Evolutionary conservation across 2,888 invertebrate species (phyloP).

Genomic region (Norana najaformis): DNA sequence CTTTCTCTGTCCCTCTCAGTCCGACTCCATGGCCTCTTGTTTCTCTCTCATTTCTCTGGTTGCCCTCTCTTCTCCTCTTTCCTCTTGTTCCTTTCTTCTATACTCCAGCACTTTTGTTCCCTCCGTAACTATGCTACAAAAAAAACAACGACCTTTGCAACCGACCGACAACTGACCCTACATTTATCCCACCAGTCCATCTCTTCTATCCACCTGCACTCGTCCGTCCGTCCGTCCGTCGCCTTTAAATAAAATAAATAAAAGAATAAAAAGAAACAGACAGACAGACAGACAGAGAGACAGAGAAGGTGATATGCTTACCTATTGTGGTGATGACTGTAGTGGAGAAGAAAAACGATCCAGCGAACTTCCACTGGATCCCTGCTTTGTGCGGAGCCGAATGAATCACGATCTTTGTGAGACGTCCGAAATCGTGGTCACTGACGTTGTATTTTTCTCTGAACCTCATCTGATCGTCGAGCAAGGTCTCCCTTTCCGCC

Average conservation of each 20-base stretch:
- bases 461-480: slow-evolving; percentile 43
- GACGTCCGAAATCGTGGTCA: slow-evolving; percentile 83
- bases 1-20: too few relatives aligned
- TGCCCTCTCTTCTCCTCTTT: background rate
- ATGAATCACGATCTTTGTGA: slow-evolving; percentile 88
- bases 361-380: slow-evolving; percentile 99
- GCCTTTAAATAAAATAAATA: too few relatives aligned
- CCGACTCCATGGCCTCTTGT: background rate
- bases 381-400: slow-evolving; percentile 97
- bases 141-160: background rate
- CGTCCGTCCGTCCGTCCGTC: background rate
- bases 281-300: background rate
- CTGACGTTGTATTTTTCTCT: slow-evolving; percentile 84
- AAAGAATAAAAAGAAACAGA: too few relatives aligned
- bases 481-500: slow-evolving; percentile 79
- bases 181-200: background rate
- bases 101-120: background rate
- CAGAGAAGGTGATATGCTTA: slow-evolving; percentile 48
- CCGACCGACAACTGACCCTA: background rate
- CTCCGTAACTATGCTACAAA: background rate
- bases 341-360: slow-evolving; percentile 97
- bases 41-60: background rate
- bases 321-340: slow-evolving; percentile 98
- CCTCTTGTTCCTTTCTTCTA: background rate
- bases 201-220: background rate